Conservation (phyloP, 2,888 invertebrate genomes). For the Latrodectus hesperus region DNA sequence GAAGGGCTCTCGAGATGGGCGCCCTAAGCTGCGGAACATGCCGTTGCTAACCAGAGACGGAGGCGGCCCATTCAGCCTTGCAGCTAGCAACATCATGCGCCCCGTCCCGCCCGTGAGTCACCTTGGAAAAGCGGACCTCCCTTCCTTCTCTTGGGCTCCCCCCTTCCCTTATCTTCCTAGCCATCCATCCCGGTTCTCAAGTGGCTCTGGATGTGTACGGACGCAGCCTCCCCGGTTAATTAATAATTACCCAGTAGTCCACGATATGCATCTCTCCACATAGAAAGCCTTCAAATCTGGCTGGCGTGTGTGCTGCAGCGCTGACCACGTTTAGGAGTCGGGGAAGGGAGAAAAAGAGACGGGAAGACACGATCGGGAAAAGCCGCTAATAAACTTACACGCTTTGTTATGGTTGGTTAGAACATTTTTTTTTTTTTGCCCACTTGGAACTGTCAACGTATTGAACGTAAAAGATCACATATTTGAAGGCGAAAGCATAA, state of each 20-base stretch:
- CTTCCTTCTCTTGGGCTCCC: not conserved
- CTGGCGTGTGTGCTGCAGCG: not conserved
- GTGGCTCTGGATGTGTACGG: constrained; percentile 55
- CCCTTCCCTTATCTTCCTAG: constrained; percentile 31
- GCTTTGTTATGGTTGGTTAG: constrained; percentile 12
- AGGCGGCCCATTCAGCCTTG: constrained; percentile 64
- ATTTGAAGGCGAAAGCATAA: no score
- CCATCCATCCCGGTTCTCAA: constrained; percentile 38
- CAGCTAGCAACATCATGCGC: constrained; percentile 69
- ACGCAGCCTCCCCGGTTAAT: constrained; percentile 57
- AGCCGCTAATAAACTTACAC: constrained; percentile 51
- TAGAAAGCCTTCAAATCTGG: not conserved
- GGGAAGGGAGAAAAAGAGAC: not conserved
- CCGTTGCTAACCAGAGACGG: constrained; percentile 66
- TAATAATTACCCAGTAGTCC: constrained; percentile 62
- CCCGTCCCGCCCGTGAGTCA: constrained; percentile 53
- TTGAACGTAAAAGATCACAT: not conserved
- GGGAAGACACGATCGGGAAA: not conserved
- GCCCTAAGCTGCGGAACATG: constrained; percentile 68
- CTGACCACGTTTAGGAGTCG: constrained; percentile 37
- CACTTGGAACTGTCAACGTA: not conserved
- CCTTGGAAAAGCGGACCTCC: constrained; percentile 46
- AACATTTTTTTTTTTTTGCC: not conserved
- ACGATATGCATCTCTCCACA: constrained; percentile 25
- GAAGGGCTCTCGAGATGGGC: constrained; percentile 58